These are phyloP conservation scores for Nomia melanderi DNA, from an alignment of 1,140 invertebrate genomes.

Conservation along the genomic window DNA sequence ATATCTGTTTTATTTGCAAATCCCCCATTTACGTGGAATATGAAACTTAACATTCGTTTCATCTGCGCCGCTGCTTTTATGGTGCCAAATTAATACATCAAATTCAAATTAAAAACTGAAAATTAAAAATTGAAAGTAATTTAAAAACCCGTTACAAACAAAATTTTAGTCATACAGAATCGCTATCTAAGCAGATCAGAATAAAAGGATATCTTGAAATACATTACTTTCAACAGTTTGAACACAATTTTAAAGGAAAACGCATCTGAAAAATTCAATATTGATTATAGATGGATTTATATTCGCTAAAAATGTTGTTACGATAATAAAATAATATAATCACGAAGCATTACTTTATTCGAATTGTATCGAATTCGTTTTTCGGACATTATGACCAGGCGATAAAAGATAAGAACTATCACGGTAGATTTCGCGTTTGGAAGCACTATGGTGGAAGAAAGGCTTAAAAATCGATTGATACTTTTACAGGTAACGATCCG, in stretches of 20 bases:
- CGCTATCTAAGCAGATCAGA: too few relatives aligned
- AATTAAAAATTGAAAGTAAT: too few relatives aligned
- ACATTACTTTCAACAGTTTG: too few relatives aligned
- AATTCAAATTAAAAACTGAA: too few relatives aligned
- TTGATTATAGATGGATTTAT: background rate
- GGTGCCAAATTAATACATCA: too few relatives aligned
- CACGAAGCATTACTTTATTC: background rate
- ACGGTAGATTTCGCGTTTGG: background rate
- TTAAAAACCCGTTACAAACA: too few relatives aligned
- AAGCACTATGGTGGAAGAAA: background rate
- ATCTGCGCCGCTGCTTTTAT: background rate
- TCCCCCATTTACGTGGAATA: background rate
- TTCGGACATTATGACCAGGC: background rate
- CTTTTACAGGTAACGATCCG: background rate
- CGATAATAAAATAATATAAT: background rate
- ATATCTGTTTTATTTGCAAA: constrained; percentile 10
- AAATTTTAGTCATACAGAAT: too few relatives aligned
- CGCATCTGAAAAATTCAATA: too few relatives aligned
- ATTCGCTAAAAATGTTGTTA: background rate
- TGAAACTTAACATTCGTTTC: background rate
- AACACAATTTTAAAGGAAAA: too few relatives aligned
- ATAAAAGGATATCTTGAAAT: too few relatives aligned
- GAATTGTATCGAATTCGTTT: background rate
- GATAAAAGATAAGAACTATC: background rate
- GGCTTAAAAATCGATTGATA: background rate